These are phyloP conservation scores for Helogale parvula DNA, from an alignment of 2,113 vertebrate species.

Conservation along the genomic window DNA sequence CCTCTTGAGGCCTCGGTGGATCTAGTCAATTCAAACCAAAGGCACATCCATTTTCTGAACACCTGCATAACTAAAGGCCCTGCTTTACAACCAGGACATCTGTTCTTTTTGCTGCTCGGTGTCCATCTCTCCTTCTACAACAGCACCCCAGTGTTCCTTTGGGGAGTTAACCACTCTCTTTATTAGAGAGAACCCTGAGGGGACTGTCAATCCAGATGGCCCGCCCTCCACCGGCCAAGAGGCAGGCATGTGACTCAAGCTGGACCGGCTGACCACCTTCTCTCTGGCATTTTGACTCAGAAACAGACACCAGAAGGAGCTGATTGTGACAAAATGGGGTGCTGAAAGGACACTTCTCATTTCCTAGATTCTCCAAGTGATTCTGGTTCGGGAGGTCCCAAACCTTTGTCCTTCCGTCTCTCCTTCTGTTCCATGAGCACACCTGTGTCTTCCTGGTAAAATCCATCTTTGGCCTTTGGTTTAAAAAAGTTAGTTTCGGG, in stretches of 20 bases:
- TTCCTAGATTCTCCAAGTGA: not conserved
- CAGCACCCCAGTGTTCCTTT: not conserved
- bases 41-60: not conserved
- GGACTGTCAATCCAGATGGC: not conserved
- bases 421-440: not conserved
- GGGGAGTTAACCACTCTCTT: not conserved
- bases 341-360: not conserved
- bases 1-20: not conserved
- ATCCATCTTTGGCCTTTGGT: not conserved
- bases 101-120: not conserved
- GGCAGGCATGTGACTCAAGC: too few species aligned
- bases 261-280: not conserved
- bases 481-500: not conserved
- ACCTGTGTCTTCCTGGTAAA: not conserved
- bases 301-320: not conserved
- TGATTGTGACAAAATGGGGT: too few species aligned
- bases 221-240: not conserved
- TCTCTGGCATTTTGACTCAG: not conserved
- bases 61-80: not conserved
- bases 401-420: not conserved
- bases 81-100: not conserved
- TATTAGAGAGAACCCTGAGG: not conserved
- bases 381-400: not conserved
- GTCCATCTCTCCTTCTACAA: not conserved
- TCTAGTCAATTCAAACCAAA: not conserved